Percentiles rank a stretch among this genome's conserved stretches.
phyloP scores from a whole-genome alignment of 2,113 vertebrate species.

The Anseranas semipalmata region DNA sequence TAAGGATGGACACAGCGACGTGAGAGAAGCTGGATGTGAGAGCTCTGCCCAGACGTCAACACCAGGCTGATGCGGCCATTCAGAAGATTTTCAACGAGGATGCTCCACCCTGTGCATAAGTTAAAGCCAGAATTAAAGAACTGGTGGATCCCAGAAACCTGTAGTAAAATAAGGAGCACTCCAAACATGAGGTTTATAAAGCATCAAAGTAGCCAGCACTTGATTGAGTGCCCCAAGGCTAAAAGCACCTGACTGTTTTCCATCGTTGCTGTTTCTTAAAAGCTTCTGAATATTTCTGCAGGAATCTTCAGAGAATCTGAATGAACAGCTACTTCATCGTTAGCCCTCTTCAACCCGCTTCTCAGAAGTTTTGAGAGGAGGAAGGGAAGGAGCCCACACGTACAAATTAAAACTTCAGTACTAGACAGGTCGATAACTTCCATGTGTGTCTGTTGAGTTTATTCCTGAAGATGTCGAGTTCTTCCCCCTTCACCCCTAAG shows the following conservation, averaged over 20 bases:
- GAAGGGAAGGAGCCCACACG: neutral
- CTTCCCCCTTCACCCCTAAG: neutral
- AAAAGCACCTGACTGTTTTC: neutral
- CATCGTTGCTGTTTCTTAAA: neutral
- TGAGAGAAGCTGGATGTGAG: fast-evolving
- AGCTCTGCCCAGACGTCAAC: neutral
- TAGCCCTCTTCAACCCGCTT: neutral
- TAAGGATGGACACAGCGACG: neutral
- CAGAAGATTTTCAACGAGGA: neutral
- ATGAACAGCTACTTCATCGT: neutral
- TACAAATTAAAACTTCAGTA: neutral
- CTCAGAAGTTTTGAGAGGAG: neutral
- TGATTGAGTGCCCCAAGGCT: neutral
- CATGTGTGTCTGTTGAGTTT: fast-evolving
- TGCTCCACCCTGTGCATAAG: neutral
- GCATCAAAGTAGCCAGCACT: neutral
- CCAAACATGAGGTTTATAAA: neutral
- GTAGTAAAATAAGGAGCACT: neutral
- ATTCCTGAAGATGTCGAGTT: neutral
- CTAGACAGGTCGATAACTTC: fast-evolving
- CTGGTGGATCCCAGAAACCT: neutral
- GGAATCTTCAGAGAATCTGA: neutral
- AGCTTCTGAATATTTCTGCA: neutral
- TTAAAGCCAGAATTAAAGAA: neutral
- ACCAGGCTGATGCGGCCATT: fast-evolving